These are phyloP conservation scores for Sinocyclocheilus anophthalmus DNA, from an alignment of 2,113 vertebrate genomes.

Conservation along the genomic window DNA sequence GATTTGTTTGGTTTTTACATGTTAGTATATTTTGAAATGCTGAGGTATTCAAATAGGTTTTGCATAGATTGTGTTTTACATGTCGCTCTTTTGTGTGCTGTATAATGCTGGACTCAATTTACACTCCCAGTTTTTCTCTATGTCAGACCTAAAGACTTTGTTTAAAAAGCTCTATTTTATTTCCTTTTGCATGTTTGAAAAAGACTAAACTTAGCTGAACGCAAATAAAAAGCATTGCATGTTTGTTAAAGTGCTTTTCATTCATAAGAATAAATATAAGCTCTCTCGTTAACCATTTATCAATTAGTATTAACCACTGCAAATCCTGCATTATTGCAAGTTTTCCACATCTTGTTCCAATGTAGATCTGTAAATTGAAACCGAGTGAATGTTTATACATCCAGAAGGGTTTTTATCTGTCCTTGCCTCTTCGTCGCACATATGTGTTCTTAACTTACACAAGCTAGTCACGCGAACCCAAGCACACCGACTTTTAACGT, in stretches of 20 bases:
- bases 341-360: conserved; percentile 78
- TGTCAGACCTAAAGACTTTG: too few species aligned
- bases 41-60: conserved; percentile 55
- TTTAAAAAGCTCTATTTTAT: conserved; percentile 39
- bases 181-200: conserved; percentile 54
- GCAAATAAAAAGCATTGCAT: not conserved
- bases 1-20: conserved; percentile 44
- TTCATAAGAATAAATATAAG: conserved; percentile 15
- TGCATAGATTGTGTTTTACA: conserved; percentile 44
- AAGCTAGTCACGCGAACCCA: conserved; percentile 77
- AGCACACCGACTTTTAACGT: conserved; percentile 60
- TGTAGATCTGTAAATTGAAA: conserved; percentile 72
- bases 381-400: conserved; percentile 72
- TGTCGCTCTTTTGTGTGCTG: conserved; percentile 24
- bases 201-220: conserved; percentile 48
- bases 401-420: conserved; percentile 66
- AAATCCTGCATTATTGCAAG: conserved; percentile 11
- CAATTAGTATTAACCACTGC: conserved; percentile 22
- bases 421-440: conserved; percentile 62
- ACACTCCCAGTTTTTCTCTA: not conserved
- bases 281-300: conserved; percentile 3
- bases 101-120: conserved; percentile 35
- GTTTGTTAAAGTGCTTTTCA: conserved; percentile 12
- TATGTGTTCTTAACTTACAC: conserved; percentile 71
- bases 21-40: conserved; percentile 50